Evolutionary conservation across 2,797 vertebrate genomes (phyloP), one percentile per base, ranked within the genome.

Genomic region (Melanotaenia trifasciata): DNA sequence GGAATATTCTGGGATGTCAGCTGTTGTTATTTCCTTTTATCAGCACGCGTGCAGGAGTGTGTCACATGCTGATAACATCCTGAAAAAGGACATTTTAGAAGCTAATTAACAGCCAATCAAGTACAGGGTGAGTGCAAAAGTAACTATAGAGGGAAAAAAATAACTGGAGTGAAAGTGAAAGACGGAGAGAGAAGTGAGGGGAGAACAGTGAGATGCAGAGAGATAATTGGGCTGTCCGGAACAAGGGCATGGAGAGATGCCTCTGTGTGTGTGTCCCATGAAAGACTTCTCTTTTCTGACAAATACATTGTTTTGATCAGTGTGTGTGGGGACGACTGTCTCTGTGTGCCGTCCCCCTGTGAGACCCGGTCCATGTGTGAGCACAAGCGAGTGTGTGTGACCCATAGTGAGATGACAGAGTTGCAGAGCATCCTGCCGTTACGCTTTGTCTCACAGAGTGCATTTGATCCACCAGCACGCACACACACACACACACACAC

Each of bases 141-240:
- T 66, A 50, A 32, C 67, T 35, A n/a, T 47, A 69, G 60, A 79
- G 59, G 32, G 47, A 79, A 65, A 80, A 76, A 67, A 14, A 79
- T 63, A 64, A 69, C 53, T 36, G 62, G 32, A 70, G 74, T 36
- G 60, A 70, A 36, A 33, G 64, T 63, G 45, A 69, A 51, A 58
- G 33, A 40, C 54, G 70, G n/a, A 68, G 72, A 67, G 68, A 72
- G 64, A 80, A 79, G 36, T 73, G 74, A 87, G 84, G 84, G 80
- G 77, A 84, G 78, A 90, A 86, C 84, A 76, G 84, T 80, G 82
- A 91, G 92, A 90, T 90, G 91, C 89, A 91, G 85, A 84, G 89
- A 90, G 91, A 94, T 94, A 94, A 94, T 94, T 94, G 93, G 93
- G 83, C 91, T 91, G 91, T 94, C 92, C 90, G 75, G 89, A 91